Base-by-base conservation (phyloP, 2,113 vertebrate species). In the Ophthalmolycus amberensis region DNA sequence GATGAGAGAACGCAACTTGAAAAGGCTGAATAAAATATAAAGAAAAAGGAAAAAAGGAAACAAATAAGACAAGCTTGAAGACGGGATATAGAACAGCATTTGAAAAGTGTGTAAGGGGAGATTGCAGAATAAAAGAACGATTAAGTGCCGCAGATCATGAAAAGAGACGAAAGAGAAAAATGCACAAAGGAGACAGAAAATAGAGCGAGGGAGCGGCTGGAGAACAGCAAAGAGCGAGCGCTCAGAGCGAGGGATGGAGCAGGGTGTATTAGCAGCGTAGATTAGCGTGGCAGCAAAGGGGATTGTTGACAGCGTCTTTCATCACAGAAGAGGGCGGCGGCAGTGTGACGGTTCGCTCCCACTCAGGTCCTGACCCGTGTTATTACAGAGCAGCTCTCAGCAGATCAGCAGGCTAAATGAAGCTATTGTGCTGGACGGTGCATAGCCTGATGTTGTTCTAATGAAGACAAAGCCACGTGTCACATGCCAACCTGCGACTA, bases 281-380 rank as follows among this genome's bases (percentile, higher is more conserved):
- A 88, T 89, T 90, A 89, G 71, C 56, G 15, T 65, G 4, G 89
- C 83, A 90, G 92, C 91, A 84, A 74, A 90, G 88, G 91, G 88
- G 88, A 89, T 92, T 94, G 90, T 88, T 95, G 93, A 95, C 91
- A 79, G 91, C 91, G 93, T 96, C 93, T 94, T 96, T 97, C 96
- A 96, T 96, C 95, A 95, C 14, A 9, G 65, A 82, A 83, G 93
- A 93, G 71, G 59, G 92, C 89, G 78, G 54, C 86, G 83, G 79
- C 92, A 90, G 93, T 78, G 77, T 68, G 90, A 94, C 91, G 88
- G 91, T 94, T 94, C 92, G 74, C 94, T 94, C 87, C 95, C 90
- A 95, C 96, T 95, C 95, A 95, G 95, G 95, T 96, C 96, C 84
- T 95, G 96, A 96, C 96, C 96, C 69, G 79, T 94, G 94, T 91